These are phyloP conservation scores for Microtus pennsylvanicus DNA, from an alignment of 2,113 vertebrate species.

Conservation along the genomic window DNA sequence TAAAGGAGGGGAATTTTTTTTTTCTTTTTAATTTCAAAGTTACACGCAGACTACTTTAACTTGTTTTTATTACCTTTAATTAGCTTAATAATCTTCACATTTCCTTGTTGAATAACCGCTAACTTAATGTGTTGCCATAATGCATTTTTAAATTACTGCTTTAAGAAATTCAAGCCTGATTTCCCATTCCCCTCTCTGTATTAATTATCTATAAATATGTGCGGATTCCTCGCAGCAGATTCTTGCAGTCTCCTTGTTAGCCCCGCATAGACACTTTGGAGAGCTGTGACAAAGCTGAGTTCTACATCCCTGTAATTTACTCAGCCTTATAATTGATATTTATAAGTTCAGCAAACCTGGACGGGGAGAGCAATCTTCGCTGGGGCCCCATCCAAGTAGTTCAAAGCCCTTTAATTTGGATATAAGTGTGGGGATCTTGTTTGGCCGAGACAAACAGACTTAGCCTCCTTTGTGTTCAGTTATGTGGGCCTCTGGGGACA, in stretches of 20 bases:
- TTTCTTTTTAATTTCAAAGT: constrained; percentile 72
- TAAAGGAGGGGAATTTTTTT: constrained; percentile 17
- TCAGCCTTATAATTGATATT: constrained; percentile 83
- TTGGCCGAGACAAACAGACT: constrained; percentile 9
- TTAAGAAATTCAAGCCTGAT: constrained; percentile 85
- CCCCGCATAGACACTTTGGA: constrained; percentile 82
- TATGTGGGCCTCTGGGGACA: not conserved
- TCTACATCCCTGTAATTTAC: constrained; percentile 85
- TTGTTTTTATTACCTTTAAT: constrained; percentile 86
- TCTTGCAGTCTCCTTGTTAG: constrained; percentile 85
- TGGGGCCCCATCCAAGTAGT: constrained; percentile 63
- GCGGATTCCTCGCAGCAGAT: constrained; percentile 85
- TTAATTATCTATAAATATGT: constrained; percentile 89
- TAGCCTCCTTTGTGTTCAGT: not conserved
- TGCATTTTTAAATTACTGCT: constrained; percentile 87
- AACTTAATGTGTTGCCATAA: constrained; percentile 88
- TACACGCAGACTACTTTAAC: constrained; percentile 78
- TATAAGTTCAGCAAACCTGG: constrained; percentile 80
- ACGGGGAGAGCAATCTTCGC: constrained; percentile 77
- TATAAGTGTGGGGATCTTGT: constrained; percentile 60
- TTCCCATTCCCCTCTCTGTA: constrained; percentile 86
- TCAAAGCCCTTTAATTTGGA: constrained; percentile 78
- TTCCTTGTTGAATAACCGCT: constrained; percentile 88
- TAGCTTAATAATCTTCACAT: constrained; percentile 88
- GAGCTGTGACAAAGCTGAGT: constrained; percentile 76